Evolutionary conservation across 1,140 invertebrate species (phyloP).

Genomic region (Calycopis cecrops): DNA sequence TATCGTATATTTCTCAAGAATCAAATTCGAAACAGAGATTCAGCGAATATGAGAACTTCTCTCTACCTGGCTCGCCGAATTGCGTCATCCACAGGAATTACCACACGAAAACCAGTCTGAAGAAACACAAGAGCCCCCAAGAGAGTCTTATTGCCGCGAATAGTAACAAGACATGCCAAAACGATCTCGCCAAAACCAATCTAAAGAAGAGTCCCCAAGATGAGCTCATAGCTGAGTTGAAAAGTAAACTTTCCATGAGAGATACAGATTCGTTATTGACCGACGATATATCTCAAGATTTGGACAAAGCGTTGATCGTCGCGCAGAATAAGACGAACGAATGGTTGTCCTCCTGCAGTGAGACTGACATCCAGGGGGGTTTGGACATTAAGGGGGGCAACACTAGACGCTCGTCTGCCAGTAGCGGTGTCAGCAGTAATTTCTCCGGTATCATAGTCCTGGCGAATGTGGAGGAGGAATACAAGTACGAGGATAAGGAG

Average conservation of each 20-base stretch:
- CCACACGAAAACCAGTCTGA: conserved; percentile 52
- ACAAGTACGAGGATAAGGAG: conserved; percentile 83
- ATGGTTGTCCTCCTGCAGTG: conserved; percentile 44
- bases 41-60: conserved; percentile 61
- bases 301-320: conserved; percentile 49
- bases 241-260: conserved; percentile 25
- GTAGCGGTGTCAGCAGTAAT: conserved; percentile 62
- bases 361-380: conserved; percentile 26
- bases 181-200: conserved; percentile 55
- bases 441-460: conserved; percentile 56
- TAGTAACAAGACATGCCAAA: conserved; percentile 19
- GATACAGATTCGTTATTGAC: conserved; percentile 32
- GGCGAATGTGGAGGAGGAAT: conserved; percentile 81
- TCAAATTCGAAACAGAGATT: conserved; percentile 33
- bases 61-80: conserved; percentile 55
- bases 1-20: conserved; percentile 33
- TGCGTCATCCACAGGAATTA: conserved; percentile 61
- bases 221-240: conserved; percentile 22
- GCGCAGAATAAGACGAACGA: conserved; percentile 64
- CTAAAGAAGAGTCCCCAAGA: conserved; percentile 34
- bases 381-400: conserved; percentile 35
- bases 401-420: conserved; percentile 61
- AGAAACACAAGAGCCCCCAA: conserved; percentile 29
- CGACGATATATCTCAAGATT: conserved; percentile 34
- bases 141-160: conserved; percentile 20